Evolutionary conservation across 2,888 invertebrate species (phyloP).

Genomic region (Selenia dentaria): DNA sequence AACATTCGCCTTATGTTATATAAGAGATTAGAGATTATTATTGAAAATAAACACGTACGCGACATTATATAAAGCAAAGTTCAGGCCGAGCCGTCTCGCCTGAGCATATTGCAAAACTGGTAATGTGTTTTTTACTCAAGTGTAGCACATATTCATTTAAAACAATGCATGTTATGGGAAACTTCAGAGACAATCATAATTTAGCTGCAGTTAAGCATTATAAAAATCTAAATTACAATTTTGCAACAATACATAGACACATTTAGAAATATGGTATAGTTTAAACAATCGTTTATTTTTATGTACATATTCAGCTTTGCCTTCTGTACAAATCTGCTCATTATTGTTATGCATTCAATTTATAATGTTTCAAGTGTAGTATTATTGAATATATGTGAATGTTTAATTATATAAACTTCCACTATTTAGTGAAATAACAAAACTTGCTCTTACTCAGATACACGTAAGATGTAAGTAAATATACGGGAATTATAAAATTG

Average conservation of each 20-base stretch:
- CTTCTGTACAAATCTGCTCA: too few species aligned
- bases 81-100: conserved; percentile 34
- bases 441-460: too few species aligned
- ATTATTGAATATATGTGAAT: too few species aligned
- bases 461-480: too few species aligned
- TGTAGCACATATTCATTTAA: conserved; percentile 54
- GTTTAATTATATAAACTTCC: too few species aligned
- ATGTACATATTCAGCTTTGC: too few species aligned
- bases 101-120: conserved; percentile 56
- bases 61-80: conserved; percentile 31
- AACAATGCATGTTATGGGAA: conserved; percentile 73
- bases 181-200: conserved; percentile 55
- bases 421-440: too few species aligned
- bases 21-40: conserved; percentile 37
- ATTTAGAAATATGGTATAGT: conserved; percentile 35
- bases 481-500: too few species aligned
- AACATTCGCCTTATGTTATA: conserved; percentile 14
- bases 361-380: too few species aligned
- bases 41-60: conserved; percentile 35
- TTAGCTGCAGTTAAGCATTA: conserved; percentile 47
- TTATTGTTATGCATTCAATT: too few species aligned
- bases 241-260: conserved; percentile 50
- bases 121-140: conserved; percentile 68
- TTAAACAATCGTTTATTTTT: too few species aligned
- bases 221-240: conserved; percentile 59